Percentiles rank a stretch among this genome's conserved stretches.
Conservation (phyloP, 2,797 vertebrate genomes). For the Cossypha heuglini region DNA sequence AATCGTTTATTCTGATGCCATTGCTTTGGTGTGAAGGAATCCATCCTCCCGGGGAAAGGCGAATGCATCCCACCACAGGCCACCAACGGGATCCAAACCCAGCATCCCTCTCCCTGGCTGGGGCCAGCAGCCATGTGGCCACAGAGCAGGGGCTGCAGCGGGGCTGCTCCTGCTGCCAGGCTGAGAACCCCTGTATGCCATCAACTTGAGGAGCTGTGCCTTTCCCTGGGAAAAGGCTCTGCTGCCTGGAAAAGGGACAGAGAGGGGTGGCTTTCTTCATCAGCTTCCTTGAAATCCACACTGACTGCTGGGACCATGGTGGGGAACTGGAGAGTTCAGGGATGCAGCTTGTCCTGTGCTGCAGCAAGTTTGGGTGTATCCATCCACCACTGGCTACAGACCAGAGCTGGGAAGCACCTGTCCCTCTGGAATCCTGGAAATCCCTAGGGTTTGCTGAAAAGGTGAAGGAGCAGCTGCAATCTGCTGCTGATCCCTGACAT, state of each 20-base stretch:
- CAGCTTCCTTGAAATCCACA: background rate
- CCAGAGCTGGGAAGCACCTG: background rate
- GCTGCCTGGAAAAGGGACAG: background rate
- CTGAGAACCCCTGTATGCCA: fast-evolving
- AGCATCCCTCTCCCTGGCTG: background rate
- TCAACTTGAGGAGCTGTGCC: fast-evolving
- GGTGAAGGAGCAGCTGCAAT: background rate
- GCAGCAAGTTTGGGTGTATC: background rate
- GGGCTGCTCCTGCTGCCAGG: fast-evolving
- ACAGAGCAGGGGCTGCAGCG: background rate
- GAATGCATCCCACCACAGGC: background rate
- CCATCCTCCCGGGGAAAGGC: background rate
- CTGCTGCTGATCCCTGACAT: background rate
- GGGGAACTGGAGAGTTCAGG: background rate
- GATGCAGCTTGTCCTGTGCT: background rate
- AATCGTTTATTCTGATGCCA: conserved; percentile 56
- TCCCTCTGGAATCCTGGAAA: background rate
- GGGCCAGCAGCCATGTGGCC: background rate
- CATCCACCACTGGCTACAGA: background rate
- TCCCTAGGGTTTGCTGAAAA: background rate
- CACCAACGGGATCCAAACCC: conserved; percentile 10
- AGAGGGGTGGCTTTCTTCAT: background rate
- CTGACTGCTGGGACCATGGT: background rate
- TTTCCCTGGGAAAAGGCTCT: background rate
- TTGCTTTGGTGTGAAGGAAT: conserved; percentile 59